Evolutionary conservation across 2,888 invertebrate genomes (phyloP).

Genomic region (Torymus tubicola): DNA sequence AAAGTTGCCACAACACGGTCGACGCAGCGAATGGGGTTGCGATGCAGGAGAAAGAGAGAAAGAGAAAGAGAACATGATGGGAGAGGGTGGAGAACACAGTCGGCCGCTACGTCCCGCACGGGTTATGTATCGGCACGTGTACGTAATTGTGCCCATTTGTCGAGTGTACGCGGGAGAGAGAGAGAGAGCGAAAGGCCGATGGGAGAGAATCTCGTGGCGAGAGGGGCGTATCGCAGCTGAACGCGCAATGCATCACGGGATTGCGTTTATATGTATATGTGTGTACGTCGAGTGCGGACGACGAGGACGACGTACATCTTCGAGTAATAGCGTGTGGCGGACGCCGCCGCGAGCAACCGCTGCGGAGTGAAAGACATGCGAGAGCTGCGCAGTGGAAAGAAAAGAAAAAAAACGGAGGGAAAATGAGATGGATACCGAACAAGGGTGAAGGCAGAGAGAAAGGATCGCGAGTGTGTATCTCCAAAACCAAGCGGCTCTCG

Average conservation of each 20-base stretch:
- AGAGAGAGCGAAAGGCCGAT: constrained; percentile 22
- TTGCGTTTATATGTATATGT: constrained; percentile 63
- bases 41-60: neutral
- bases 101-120: constrained; percentile 26
- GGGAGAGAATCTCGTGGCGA: constrained; percentile 51
- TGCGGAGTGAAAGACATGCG: neutral
- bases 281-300: neutral
- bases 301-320: constrained; percentile 65
- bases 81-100: constrained; percentile 25
- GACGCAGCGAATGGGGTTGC: neutral
- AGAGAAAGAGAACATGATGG: constrained; percentile 43
- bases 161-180: constrained; percentile 59
- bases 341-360: constrained; percentile 4
- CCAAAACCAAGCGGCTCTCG: constrained; percentile 59
- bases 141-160: constrained; percentile 73
- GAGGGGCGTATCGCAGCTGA: constrained; percentile 66
- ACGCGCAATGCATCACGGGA: constrained; percentile 72
- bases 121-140: constrained; percentile 71
- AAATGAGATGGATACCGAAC: constrained; percentile 33
- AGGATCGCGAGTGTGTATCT: constrained; percentile 47
- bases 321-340: constrained; percentile 63
- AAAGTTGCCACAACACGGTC: constrained; percentile 45
- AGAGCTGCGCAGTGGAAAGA: neutral
- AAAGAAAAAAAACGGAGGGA: constrained; percentile 44
- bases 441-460: too few relatives aligned